phyloP scores from a whole-genome alignment of 2,113 vertebrate genomes.

The Sorex fumeus region DNA sequence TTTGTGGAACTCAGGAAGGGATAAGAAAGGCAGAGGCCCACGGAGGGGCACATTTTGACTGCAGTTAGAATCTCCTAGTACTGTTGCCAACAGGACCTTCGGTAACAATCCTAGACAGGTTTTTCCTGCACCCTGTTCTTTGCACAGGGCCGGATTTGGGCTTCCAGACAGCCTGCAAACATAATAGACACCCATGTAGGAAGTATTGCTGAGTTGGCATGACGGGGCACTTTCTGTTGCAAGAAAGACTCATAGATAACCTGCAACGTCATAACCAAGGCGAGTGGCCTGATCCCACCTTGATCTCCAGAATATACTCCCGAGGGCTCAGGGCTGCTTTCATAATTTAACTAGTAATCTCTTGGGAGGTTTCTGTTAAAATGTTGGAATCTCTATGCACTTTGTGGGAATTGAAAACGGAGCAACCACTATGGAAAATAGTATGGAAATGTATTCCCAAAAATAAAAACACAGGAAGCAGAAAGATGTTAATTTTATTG shows the following conservation, averaged over 20 bases:
- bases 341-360: neutral
- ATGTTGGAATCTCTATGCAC: too few relatives aligned
- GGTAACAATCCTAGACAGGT: neutral
- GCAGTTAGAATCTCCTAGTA: neutral
- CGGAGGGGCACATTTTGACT: neutral
- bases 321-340: neutral
- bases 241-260: neutral
- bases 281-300: neutral
- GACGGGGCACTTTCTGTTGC: neutral
- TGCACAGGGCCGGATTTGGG: neutral
- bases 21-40: constrained; percentile 14
- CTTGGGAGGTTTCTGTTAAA: neutral
- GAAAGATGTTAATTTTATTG: too few relatives aligned
- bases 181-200: neutral
- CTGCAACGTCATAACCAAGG: neutral
- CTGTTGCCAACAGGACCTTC: neutral
- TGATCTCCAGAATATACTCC: neutral
- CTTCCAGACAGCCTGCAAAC: neutral
- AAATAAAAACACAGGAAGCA: too few relatives aligned
- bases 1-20: neutral
- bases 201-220: neutral
- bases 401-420: too few relatives aligned
- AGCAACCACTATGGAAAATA: too few relatives aligned
- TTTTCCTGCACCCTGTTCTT: neutral
- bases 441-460: too few relatives aligned